These are phyloP conservation scores for Apocheima hispidaria DNA, from an alignment of 2,888 invertebrate genomes.

Conservation along the genomic window DNA sequence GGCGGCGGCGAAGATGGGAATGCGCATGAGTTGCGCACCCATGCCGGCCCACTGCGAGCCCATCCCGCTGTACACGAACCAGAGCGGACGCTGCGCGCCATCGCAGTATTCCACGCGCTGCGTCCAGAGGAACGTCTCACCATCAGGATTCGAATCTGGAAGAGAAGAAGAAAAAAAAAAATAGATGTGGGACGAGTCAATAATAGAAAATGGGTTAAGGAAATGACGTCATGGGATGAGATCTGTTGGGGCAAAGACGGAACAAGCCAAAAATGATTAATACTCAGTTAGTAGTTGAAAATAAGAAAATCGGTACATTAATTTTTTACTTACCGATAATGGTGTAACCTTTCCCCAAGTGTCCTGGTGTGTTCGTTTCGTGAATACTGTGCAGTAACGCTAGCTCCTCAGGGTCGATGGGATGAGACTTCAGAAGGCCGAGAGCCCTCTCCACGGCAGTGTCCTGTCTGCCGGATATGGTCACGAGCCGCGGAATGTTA, in stretches of 20 bases:
- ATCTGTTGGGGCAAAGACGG: too few species aligned
- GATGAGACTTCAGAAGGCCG: conserved; percentile 52
- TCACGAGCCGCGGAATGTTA: conserved; percentile 78
- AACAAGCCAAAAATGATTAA: too few species aligned
- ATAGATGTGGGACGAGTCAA: too few species aligned
- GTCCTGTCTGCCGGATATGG: conserved; percentile 84
- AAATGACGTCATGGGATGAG: too few species aligned
- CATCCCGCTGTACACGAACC: conserved; percentile 91
- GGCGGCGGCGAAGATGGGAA: conserved; percentile 86
- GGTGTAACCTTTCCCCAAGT: conserved; percentile 87
- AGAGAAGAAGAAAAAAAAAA: too few species aligned
- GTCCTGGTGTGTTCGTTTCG: conserved; percentile 73
- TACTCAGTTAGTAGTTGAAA: too few species aligned
- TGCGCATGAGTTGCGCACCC: conserved; percentile 87
- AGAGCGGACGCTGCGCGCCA: conserved; percentile 81
- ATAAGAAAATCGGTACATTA: too few species aligned
- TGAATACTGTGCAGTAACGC: conserved; percentile 77
- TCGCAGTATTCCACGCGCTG: conserved; percentile 64
- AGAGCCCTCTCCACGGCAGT: conserved; percentile 64
- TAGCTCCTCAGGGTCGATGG: conserved; percentile 77
- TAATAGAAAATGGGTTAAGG: not conserved
- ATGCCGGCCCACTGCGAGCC: conserved; percentile 90
- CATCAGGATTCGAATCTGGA: conserved; percentile 52
- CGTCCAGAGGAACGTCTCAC: conserved; percentile 57
- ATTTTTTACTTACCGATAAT: conserved; percentile 74